phyloP scores from a whole-genome alignment of 1,140 invertebrate species.

The Aleiodes sp. region DNA sequence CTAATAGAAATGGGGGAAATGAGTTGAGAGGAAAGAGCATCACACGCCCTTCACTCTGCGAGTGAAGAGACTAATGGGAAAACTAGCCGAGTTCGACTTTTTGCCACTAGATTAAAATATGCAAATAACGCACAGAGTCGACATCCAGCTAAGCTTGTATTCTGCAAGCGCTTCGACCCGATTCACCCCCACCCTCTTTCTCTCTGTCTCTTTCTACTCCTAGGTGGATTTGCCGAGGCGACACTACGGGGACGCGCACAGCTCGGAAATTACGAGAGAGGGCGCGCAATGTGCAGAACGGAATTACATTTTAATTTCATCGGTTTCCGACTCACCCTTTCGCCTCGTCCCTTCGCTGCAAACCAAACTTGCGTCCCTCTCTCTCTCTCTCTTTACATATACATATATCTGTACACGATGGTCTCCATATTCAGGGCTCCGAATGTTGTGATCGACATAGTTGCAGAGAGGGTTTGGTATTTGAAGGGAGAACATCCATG shows the following conservation, averaged over 20 bases:
- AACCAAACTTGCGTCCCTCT: too few relatives aligned
- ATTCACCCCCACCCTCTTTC: conserved; percentile 22
- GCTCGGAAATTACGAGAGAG: conserved; percentile 32
- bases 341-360: neutral
- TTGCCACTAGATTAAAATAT: conserved; percentile 54
- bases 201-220: neutral
- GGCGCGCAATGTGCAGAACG: conserved; percentile 32
- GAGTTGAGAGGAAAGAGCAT: neutral
- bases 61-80: conserved; percentile 43
- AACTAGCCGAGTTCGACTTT: conserved; percentile 45
- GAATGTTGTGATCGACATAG: neutral
- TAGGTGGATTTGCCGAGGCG: conserved; percentile 21
- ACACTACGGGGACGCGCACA: conserved; percentile 14
- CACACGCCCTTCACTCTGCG: neutral
- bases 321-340: neutral
- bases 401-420: neutral
- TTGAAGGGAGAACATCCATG: neutral
- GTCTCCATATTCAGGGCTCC: neutral
- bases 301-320: conserved; percentile 53
- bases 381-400: neutral
- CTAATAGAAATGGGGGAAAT: neutral
- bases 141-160: conserved; percentile 39
- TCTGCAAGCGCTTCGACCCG: conserved; percentile 22
- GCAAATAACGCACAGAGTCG: conserved; percentile 46
- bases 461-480: neutral